Conservation (phyloP, 2,888 invertebrate genomes). For the Dorcus hopei region DNA sequence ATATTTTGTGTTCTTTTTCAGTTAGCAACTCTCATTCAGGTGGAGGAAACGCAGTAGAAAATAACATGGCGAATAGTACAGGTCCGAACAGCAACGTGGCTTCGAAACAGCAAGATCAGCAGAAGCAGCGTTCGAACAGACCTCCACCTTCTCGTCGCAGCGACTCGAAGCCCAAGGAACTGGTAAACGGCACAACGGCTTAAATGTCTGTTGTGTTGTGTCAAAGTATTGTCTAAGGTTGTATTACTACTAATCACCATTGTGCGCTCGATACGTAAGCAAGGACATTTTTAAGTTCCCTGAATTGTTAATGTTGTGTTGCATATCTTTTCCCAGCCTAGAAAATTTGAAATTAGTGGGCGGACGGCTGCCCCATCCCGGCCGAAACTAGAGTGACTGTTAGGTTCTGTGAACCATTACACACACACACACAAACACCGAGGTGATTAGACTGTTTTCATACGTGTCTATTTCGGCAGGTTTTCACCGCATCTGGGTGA, state of each 20-base stretch:
- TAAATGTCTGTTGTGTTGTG: conserved; percentile 30
- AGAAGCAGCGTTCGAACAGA: conserved; percentile 37
- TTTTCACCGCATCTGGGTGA: too few relatives aligned
- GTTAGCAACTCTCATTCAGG: conserved; percentile 18
- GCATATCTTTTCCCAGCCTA: conserved; percentile 40
- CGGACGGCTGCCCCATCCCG: conserved; percentile 44
- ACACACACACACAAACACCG: conserved; percentile 3
- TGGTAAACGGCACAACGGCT: conserved; percentile 64
- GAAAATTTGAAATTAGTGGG: conserved; percentile 32
- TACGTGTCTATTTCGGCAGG: neutral
- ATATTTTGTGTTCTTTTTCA: conserved; percentile 2
- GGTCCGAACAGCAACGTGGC: conserved; percentile 16
- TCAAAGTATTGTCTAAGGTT: conserved; percentile 27
- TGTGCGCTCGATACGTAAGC: conserved; percentile 32
- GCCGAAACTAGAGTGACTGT: conserved; percentile 45
- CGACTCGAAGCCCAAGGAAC: conserved; percentile 55
- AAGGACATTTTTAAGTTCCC: conserved; percentile 25
- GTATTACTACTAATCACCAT: conserved; percentile 28
- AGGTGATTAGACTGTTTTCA: conserved; percentile 13
- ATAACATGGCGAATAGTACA: conserved; percentile 22
- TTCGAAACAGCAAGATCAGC: conserved; percentile 39
- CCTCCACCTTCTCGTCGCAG: conserved; percentile 42
- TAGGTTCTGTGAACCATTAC: conserved; percentile 47
- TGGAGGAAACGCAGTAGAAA: conserved; percentile 13
- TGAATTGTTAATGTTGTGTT: conserved; percentile 26